Evolutionary conservation across 2,797 vertebrate genomes (phyloP).

Genomic region (Muscicapa comitata): DNA sequence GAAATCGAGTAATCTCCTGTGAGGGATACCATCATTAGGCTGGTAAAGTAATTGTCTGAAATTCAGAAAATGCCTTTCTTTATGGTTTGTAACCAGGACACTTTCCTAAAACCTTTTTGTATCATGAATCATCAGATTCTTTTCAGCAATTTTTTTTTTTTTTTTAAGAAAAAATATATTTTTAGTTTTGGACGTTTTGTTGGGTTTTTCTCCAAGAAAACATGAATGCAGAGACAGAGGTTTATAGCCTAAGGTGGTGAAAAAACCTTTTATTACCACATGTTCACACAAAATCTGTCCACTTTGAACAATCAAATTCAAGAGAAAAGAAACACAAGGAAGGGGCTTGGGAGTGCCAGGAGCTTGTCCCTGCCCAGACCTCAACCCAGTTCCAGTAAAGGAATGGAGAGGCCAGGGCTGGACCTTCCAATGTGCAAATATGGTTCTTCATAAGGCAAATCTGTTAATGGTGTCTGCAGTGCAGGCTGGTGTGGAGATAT

Average conservation of each 20-base stretch:
- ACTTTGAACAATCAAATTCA: not conserved
- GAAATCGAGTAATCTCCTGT: rapidly evolving
- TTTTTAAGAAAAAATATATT: not conserved
- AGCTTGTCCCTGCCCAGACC: not conserved
- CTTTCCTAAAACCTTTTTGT: not conserved
- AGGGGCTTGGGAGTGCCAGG: not conserved
- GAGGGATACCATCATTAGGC: not conserved
- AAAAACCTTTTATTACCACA: not conserved
- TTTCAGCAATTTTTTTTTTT: not conserved
- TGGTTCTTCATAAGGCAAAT: not conserved
- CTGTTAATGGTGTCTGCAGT: not conserved
- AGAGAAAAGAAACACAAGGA: not conserved
- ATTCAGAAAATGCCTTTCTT: not conserved
- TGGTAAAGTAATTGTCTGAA: not conserved
- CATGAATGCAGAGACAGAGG: not conserved
- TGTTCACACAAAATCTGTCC: not conserved
- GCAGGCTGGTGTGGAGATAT: not conserved
- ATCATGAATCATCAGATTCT: not conserved
- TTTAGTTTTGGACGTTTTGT: rapidly evolving
- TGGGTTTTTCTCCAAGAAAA: not conserved
- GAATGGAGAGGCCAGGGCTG: not conserved
- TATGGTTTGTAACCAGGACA: not conserved
- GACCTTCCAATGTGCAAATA: not conserved
- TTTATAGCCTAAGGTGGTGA: not conserved
- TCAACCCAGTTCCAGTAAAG: too few relatives aligned